These are phyloP conservation scores for Aphelenchoides bicaudatus DNA, from an alignment of 2,888 invertebrate genomes.

Conservation along the genomic window DNA sequence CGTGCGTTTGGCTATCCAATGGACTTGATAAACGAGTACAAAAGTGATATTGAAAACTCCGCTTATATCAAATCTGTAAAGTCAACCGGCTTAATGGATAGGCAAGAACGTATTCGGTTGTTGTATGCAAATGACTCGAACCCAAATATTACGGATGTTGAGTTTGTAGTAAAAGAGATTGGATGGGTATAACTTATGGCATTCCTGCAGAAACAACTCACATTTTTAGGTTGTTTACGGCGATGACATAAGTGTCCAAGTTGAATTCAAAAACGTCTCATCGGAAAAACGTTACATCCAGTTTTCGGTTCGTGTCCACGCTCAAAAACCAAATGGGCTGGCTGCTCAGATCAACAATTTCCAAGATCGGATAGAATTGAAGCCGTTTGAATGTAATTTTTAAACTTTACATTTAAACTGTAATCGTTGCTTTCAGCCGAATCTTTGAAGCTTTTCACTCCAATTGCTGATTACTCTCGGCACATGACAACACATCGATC, in stretches of 20 bases:
- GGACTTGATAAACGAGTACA: neutral
- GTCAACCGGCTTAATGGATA: neutral
- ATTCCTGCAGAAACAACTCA: too few relatives aligned
- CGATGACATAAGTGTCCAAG: neutral
- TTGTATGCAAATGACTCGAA: neutral
- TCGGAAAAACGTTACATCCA: neutral
- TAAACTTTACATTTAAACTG: neutral
- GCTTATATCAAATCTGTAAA: neutral
- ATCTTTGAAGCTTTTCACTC: conserved; percentile 4
- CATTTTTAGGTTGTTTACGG: conserved; percentile 3
- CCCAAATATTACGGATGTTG: neutral
- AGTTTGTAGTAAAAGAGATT: neutral
- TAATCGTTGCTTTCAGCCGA: conserved; percentile 1
- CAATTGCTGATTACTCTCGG: conserved; percentile 2
- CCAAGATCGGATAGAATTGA: neutral
- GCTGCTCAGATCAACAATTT: conserved; percentile 3
- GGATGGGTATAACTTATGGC: too few relatives aligned
- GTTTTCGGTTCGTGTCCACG: conserved; percentile 2
- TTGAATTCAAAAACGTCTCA: neutral
- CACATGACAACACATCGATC: neutral
- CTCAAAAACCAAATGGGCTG: neutral
- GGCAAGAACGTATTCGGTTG: conserved; percentile 1
- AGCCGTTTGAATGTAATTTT: conserved; percentile 1
- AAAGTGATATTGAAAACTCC: neutral
- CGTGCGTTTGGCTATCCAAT: conserved; percentile 11